These are phyloP conservation scores for Fringilla coelebs DNA, from an alignment of 2,797 vertebrate species.

Conservation along the genomic window DNA sequence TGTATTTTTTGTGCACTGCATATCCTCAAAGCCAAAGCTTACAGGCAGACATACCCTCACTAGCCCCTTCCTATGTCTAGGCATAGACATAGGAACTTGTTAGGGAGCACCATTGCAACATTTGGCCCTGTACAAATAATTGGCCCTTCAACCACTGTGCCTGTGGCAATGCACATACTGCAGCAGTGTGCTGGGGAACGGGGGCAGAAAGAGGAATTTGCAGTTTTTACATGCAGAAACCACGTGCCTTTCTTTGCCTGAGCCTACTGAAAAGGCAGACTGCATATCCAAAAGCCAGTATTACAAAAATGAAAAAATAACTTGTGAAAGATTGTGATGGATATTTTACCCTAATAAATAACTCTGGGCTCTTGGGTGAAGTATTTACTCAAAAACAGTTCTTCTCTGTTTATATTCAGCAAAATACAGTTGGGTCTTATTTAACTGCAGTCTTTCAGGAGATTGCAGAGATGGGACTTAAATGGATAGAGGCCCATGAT, in stretches of 20 bases:
- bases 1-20: accelerated
- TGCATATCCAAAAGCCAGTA: not conserved
- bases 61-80: not conserved
- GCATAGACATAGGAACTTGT: not conserved
- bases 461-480: not conserved
- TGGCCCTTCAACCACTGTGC: not conserved
- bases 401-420: not conserved
- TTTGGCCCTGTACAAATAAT: not conserved
- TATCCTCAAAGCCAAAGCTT: not conserved
- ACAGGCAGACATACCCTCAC: not conserved
- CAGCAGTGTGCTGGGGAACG: not conserved
- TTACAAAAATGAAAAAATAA: not conserved
- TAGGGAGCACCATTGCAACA: not conserved
- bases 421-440: not conserved
- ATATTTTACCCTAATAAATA: not conserved
- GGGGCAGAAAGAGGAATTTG: conserved; percentile 15
- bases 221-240: not conserved
- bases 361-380: not conserved
- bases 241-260: not conserved
- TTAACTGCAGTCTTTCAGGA: not conserved
- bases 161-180: not conserved
- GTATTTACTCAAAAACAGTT: not conserved
- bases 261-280: not conserved
- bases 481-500: not conserved
- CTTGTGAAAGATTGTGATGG: not conserved